Evolutionary conservation across 2,113 vertebrate species (phyloP).

Genomic region (Indicator indicator): DNA sequence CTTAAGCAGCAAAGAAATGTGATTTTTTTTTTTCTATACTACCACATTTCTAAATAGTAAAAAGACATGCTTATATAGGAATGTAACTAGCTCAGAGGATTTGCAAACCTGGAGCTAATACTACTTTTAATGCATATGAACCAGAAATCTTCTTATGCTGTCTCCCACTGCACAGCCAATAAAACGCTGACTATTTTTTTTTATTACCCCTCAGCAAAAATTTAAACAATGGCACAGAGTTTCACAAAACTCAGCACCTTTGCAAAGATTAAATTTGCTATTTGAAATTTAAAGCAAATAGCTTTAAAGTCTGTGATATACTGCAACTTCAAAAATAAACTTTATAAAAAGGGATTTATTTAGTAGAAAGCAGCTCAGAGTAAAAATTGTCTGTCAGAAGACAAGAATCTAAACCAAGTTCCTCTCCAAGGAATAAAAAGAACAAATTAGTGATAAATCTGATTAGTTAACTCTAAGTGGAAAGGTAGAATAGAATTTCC

Average conservation of each 20-base stretch:
- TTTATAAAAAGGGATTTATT: neutral
- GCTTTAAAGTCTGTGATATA: neutral
- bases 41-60: neutral
- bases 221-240: conserved; percentile 26
- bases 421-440: neutral
- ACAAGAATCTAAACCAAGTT: neutral
- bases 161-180: neutral
- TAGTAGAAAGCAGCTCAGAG: neutral
- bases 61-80: neutral
- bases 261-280: conserved; percentile 9
- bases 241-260: conserved; percentile 20
- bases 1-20: neutral
- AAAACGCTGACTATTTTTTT: conserved; percentile 1
- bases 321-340: neutral
- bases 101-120: conserved; percentile 19
- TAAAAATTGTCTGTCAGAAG: neutral
- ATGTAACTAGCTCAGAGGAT: neutral
- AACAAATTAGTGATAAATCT: neutral
- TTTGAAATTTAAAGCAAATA: conserved; percentile 39
- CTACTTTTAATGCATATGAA: conserved; percentile 22
- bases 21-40: neutral
- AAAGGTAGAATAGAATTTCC: neutral
- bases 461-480: neutral
- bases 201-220: conserved; percentile 37
- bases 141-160: conserved; percentile 1